These are phyloP conservation scores for Tyria jacobaeae DNA, from an alignment of 2,888 invertebrate genomes.

Conservation along the genomic window DNA sequence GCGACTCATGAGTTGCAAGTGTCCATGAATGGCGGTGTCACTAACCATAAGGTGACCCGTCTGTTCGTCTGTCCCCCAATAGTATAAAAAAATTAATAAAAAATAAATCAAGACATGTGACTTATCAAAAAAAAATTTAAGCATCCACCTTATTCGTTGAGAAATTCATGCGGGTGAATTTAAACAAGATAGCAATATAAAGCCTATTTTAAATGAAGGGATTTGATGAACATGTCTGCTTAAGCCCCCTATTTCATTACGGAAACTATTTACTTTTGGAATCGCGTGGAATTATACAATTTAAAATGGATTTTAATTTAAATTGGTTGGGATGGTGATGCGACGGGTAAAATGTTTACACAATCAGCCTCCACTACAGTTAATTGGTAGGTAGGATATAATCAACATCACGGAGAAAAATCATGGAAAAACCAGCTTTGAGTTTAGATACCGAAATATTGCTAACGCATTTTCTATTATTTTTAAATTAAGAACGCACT, in stretches of 20 bases:
- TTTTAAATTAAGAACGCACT: too few species aligned
- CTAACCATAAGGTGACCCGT: too few species aligned
- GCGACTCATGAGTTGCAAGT: too few species aligned
- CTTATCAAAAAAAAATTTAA: background rate
- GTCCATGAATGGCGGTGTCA: too few species aligned
- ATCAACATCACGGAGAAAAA: too few species aligned
- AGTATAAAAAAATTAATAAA: too few species aligned
- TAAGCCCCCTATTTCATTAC: conserved; percentile 58
- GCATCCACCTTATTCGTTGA: background rate
- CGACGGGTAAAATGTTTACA: background rate
- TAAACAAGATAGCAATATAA: conserved; percentile 44
- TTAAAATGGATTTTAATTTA: conserved; percentile 39
- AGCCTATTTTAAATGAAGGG: conserved; percentile 67
- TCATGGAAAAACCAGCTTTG: too few species aligned
- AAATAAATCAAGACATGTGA: background rate
- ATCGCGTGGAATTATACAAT: conserved; percentile 61
- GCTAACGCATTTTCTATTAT: too few species aligned
- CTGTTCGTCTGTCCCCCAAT: too few species aligned
- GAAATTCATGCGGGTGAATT: background rate
- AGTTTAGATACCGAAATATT: too few species aligned
- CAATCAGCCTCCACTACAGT: background rate
- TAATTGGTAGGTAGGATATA: background rate
- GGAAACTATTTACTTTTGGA: conserved; percentile 54
- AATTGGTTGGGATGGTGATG: background rate
- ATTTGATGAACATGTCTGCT: conserved; percentile 60